Base-by-base conservation (phyloP, 2,888 invertebrate genomes). In the Hololepta plana region DNA sequence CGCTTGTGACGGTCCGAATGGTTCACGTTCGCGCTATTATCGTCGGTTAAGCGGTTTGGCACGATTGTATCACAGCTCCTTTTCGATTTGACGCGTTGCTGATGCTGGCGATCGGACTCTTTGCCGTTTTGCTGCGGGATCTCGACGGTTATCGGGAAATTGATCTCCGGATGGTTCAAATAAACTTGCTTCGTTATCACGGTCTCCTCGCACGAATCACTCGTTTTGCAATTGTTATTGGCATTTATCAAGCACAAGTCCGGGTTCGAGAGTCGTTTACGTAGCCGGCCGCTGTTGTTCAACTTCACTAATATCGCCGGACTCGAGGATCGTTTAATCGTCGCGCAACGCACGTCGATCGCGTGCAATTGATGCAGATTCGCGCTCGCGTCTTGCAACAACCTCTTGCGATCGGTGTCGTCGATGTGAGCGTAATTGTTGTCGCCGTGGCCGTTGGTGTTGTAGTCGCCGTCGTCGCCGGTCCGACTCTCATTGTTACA, bases 111-210 rank as follows among this genome's bases (percentile, higher is more conserved):
- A n/a, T 23, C 24, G 19, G 31, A 28, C 22, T 28, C 28, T 34
- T 41, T 38, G 9, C 28, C 28, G 17, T 26, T 38, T 21, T 35
- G n/a, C n/a, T n/a, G n/a, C n/a, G n/a, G n/a, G n/a, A n/a, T n/a
- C n/a, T n/a, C n/a, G n/a, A n/a, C n/a, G n/a, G n/a, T 32, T 15
- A 52, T 46, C 3, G 51, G 50, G 29, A 49, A 51, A 4, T 48
- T 51, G 15, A 54, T 49, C 37, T 54, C 53, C 1, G 54, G 54
- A 34, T 54, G 54, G 29, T 46, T 44, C 12, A 51, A 35, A 29
- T n/a, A n/a, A n/a, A n/a, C n/a, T n/a, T n/a, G n/a, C n/a, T n/a
- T n/a, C n/a, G n/a, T n/a, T n/a, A n/a, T n/a, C n/a, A n/a, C n/a
- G n/a, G n/a, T n/a, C n/a, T n/a, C n/a, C n/a, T n/a, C n/a, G n/a